Base-by-base conservation (phyloP, 2,113 vertebrate species). In the Boleophthalmus pectinirostris region DNA sequence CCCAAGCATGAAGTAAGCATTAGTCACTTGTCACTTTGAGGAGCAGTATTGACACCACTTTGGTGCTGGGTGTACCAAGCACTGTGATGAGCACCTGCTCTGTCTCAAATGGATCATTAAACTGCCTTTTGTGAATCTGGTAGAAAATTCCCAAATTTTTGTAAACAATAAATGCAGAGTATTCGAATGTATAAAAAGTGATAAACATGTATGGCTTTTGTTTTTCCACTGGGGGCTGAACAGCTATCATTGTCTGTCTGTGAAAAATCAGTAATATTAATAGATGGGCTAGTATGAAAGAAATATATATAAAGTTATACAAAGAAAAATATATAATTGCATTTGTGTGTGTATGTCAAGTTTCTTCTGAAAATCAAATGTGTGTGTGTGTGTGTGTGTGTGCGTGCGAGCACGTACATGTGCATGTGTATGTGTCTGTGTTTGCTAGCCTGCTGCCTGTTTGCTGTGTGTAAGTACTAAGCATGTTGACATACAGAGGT, bases 401-500 rank as follows among this genome's bases (percentile, higher is more conserved):
- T 18, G 15, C 5, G 15, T 49, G 47, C 15, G 15, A 16, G 5
- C 6, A 1, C 4, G 3, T 49, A 15, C 3, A 3, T 49, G 47
- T 20, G 16, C 18, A 16, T 16, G 1, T 51, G 69, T 61, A 66
- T 11, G 6, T 73, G 68, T 18, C 5, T 51, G 47, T 43, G 15
- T 47, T 47, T 46, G 38, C 51, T 71, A 61, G n/a, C 67, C 72
- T 73, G 35, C 68, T 65, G 56, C 20, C 51, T 74, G 38, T 72
- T 76, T 71, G 38, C 16, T 67, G 21, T 72, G 53, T 82, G 66
- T 74, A 53, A 65, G 63, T 24, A 69, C 8, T 49, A 20, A 72
- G 63, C 12, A 16, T 74, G 76, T 67, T 72, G 77, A 83, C 73
- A 68, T 15, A 78, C 76, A 72, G 61, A 79, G 82, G 75, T 80